Base-by-base conservation (phyloP, 2,888 invertebrate species). In the Polymixis lichenea region DNA sequence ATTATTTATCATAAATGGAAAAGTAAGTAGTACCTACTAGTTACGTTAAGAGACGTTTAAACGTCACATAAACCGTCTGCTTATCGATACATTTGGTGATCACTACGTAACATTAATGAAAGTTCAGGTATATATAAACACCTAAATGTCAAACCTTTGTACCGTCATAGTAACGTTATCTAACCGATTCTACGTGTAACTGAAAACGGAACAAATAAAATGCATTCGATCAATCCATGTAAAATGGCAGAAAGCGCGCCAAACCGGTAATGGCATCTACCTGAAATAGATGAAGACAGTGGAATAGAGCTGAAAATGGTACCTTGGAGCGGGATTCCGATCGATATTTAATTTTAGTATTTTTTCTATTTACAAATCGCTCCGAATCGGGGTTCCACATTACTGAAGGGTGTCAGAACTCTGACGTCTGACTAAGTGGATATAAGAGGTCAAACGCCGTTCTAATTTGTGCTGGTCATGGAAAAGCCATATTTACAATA, bases 351-450 rank as follows among this genome's bases (percentile, higher is more conserved):
- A 81, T 81, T 78, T 77, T 77, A 56, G 72, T n/a, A 25, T 65
- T 60, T 69, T 78, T 68, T 65, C 49, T 68, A 77, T 80, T 77
- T 55, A 55, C 32, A 65, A 69, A 55, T 60, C 58, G 60, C 61
- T 51, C 53, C 49, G 25, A 69, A 79, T 66, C 43, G 19, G 53
- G 64, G 43, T 72, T 75, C 49, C 67, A 67, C 46, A n/a, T 68
- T 49, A 60, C 76, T 71, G 77, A 72, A 60, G 67, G 67, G 72
- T 74, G 74, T 82, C 61, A 68, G 68, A 72, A 64, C 64, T 69
- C 25, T 75, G 78, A 78, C 71, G 71, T 71, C 61, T 43, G 65
- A 69, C 67, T 51, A 77, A 82, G 73, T 78, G 73, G 69, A 58
- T 38, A 61, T 77, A 28, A 53, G 70, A 75, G 71, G 75, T 72